These are phyloP conservation scores for Agonopterix subpropinquella DNA, from an alignment of 2,888 invertebrate species.

Conservation along the genomic window DNA sequence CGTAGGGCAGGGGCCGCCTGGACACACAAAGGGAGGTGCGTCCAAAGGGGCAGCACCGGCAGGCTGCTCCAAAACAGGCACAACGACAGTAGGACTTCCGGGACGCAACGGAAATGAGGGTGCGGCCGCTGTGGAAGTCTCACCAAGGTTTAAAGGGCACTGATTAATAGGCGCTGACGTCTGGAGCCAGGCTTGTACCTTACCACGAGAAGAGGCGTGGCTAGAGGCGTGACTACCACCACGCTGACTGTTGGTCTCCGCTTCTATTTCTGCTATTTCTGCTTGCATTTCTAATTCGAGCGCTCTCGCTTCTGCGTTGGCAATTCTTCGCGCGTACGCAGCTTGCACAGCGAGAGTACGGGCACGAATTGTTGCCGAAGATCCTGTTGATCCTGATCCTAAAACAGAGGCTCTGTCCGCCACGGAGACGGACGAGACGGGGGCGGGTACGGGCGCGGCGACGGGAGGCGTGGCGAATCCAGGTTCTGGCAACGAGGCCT, in stretches of 20 bases:
- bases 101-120: no score
- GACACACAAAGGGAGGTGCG: not conserved
- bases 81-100: not conserved
- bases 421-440: no score
- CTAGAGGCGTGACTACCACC: not conserved
- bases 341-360: not conserved
- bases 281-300: not conserved
- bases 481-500: no score
- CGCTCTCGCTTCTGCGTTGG: not conserved
- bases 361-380: not conserved
- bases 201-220: not conserved
- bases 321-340: not conserved
- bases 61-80: not conserved
- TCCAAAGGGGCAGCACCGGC: not conserved
- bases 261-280: not conserved
- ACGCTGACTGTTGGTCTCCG: not conserved
- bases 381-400: no score
- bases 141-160: not conserved
- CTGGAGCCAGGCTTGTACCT: not conserved
- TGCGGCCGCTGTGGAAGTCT: not conserved
- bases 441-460: no score
- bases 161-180: not conserved
- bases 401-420: no score
- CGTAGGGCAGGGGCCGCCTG: no score
- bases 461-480: no score